A percentile compares a stretch with the other conserved stretches of the same genome.
Evolutionary conservation across 2,113 vertebrate species (phyloP).

Genomic region (Smithornis capensis): DNA sequence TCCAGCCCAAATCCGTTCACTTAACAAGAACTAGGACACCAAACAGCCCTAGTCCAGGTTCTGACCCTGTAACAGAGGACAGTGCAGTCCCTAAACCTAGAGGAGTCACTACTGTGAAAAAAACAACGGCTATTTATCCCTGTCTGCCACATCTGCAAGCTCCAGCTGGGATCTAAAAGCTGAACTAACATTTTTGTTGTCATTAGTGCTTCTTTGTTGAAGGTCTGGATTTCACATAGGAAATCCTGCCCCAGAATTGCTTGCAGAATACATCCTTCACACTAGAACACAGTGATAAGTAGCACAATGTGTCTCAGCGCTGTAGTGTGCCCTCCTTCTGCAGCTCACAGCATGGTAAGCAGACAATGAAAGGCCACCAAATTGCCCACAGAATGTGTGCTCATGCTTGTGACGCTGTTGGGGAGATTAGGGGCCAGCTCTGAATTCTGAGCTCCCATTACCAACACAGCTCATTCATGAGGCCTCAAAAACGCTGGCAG

Average conservation of each 20-base stretch:
- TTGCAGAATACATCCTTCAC: not conserved
- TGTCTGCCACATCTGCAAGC: not conserved
- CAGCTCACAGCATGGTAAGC: not conserved
- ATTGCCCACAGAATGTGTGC: not conserved
- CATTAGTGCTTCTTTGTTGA: not conserved
- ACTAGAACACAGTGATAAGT: not conserved
- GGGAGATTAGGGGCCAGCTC: conserved; percentile 20
- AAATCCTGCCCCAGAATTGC: conserved; percentile 10
- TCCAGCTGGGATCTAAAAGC: conserved; percentile 31
- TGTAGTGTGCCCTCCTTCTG: not conserved
- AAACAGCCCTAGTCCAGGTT: not conserved
- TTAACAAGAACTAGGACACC: not conserved
- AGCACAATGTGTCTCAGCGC: not conserved
- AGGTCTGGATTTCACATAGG: not conserved
- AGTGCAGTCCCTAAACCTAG: not conserved
- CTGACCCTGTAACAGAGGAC: not conserved
- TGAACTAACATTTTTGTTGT: not conserved
- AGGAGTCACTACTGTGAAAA: not conserved
- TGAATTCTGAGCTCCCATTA: not conserved
- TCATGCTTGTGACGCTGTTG: not conserved
- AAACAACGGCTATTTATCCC: not conserved
- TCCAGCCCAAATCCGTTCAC: not conserved
- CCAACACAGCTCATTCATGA: not conserved
- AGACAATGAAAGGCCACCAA: conserved; percentile 22
- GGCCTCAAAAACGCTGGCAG: conserved; percentile 29